These are phyloP conservation scores for Tiaroga cobitis DNA, from an alignment of 2,797 vertebrate species.

Conservation along the genomic window DNA sequence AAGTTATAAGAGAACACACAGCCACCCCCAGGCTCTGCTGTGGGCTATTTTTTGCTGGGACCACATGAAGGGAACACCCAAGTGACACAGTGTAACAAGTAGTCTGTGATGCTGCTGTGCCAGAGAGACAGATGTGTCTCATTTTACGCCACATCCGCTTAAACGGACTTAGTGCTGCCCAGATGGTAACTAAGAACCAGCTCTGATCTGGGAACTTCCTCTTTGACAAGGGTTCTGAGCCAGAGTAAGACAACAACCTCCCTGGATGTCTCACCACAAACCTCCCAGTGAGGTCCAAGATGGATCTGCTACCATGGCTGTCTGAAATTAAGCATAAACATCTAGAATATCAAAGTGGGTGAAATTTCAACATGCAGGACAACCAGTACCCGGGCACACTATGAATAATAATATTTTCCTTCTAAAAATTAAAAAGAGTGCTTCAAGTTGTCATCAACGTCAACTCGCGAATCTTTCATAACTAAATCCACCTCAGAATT, in stretches of 20 bases:
- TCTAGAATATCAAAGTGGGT: slow-evolving; percentile 39
- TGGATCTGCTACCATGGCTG: slow-evolving; percentile 26
- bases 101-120: slow-evolving; percentile 63
- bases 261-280: slow-evolving; percentile 40
- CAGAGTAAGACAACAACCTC: slow-evolving; percentile 54
- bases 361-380: slow-evolving; percentile 33
- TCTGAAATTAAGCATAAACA: slow-evolving; percentile 41
- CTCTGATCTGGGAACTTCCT: slow-evolving; percentile 45
- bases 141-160: slow-evolving; percentile 66
- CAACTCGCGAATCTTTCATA: slow-evolving; percentile 13
- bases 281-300: slow-evolving; percentile 37
- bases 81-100: slow-evolving; percentile 65
- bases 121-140: slow-evolving; percentile 52
- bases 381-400: background rate
- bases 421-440: slow-evolving; percentile 18
- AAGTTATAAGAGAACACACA: slow-evolving; percentile 63
- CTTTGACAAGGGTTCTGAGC: slow-evolving; percentile 20
- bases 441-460: slow-evolving; percentile 25
- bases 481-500: slow-evolving; percentile 24
- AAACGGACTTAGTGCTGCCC: slow-evolving; percentile 53
- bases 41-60: slow-evolving; percentile 69
- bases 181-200: slow-evolving; percentile 56
- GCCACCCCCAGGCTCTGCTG: slow-evolving; percentile 60
- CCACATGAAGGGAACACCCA: slow-evolving; percentile 76
- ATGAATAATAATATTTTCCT: slow-evolving; percentile 32